Base-by-base conservation (phyloP, 30 jellyfish, hydroid and myxozoan species). In the Hydractinia echinata region DNA sequence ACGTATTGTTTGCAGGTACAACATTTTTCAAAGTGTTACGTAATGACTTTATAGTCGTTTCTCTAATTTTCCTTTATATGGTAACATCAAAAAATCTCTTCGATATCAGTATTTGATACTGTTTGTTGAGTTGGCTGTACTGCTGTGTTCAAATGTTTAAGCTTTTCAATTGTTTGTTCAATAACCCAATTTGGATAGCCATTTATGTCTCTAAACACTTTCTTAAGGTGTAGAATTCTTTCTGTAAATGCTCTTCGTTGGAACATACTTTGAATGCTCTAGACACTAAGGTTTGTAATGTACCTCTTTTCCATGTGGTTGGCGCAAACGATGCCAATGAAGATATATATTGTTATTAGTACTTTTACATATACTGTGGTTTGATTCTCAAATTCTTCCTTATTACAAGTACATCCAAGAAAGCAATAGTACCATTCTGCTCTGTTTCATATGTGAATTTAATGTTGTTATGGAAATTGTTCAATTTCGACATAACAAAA, bases 211-310 rank as follows among this genome's bases (percentile, higher is more conserved):
- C n/a, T 79, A 62, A 79, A 79, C 48, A 15, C 48, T 58, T 58
- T 58, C 19, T 58, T 58, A 58, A 58, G 15, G 69, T 58, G 69
- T 58, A 58, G 69, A 79, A 62, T 70, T 79, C 87, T 52, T 56
- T 58, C 79, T 56, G 82, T 6, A 79, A 70, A 62, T 56, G 66
- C 15, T 58, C n/a, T 16, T 79, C 87, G 64, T 79, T 60, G 54
- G 84, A 56, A 64, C 87, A 64, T 11, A 79, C 54, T 48, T 79
- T 79, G 54, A 20, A 60, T 58, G 87, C 87, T 56, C 84, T 60
- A 68, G 30, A 19, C 30, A 79, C 51, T 48, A 79, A 70, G 16
- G 84, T 16, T 79, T 70, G 84, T n/a, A 79, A 53, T 19, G 87
- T 79, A 61, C 87, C 84, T 39, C 66, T 48, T 56, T 79, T 79